phyloP scores from a whole-genome alignment of 1,140 invertebrate species.

The Daktulosphaira vitifoliae region DNA sequence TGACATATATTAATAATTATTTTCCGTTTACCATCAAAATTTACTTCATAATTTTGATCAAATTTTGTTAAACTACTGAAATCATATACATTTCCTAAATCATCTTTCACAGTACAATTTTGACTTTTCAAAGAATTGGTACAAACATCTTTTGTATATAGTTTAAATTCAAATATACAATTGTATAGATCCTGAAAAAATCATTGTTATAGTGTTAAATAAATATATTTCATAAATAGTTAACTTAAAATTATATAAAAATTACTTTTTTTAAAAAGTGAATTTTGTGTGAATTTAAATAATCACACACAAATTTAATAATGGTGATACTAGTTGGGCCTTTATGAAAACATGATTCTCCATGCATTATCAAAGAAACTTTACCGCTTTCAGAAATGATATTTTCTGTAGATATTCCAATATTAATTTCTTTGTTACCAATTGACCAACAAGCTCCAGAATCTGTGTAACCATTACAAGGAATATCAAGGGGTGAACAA shows the following conservation, averaged over 20 bases:
- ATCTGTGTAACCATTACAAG: slow-evolving; percentile 14
- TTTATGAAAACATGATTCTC: slow-evolving; percentile 9
- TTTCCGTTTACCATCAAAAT: not conserved
- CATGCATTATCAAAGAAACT: not conserved
- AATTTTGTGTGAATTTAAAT: not conserved
- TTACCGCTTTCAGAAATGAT: slow-evolving; percentile 13
- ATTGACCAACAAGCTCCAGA: not conserved
- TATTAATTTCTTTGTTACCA: not conserved
- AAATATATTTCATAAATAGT: not conserved
- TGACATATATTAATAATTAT: slow-evolving; percentile 27
- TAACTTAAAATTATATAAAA: not conserved
- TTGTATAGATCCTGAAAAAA: not conserved
- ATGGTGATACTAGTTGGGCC: not conserved
- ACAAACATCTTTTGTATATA: slow-evolving; percentile 14
- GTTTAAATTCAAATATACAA: not conserved
- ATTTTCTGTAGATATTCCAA: slow-evolving; percentile 2
- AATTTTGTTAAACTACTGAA: slow-evolving; percentile 9
- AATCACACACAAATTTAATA: slow-evolving; percentile 17
- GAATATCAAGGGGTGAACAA: slow-evolving; percentile 7
- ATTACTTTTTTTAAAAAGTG: not conserved
- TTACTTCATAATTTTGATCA: slow-evolving; percentile 1
- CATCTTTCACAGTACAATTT: not conserved
- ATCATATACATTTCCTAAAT: slow-evolving; percentile 12
- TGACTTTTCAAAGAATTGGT: not conserved
- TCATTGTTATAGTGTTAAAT: not conserved